phyloP scores from a whole-genome alignment of 2,797 vertebrate species.

The Podarcis lilfordi region DNA sequence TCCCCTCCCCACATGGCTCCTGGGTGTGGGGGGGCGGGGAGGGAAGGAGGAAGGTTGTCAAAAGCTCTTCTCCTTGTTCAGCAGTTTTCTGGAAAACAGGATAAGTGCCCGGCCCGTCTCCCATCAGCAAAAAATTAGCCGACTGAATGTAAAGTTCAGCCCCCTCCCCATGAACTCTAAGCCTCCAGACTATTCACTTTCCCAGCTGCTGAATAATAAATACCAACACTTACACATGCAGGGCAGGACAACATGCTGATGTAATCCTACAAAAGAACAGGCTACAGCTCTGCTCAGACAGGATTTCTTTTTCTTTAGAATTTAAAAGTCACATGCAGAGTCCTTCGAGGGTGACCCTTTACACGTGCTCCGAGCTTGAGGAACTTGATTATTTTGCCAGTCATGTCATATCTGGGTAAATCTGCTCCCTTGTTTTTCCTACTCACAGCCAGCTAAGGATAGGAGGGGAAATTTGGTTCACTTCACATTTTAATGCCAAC shows the following conservation, averaged over 20 bases:
- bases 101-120: background rate
- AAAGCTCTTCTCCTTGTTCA: constrained; percentile 1
- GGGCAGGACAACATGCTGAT: background rate
- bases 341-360: background rate
- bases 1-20: background rate
- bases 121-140: background rate
- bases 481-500: too few species aligned
- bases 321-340: background rate
- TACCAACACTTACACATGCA: background rate
- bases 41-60: background rate
- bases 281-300: background rate
- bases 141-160: background rate
- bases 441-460: accelerated
- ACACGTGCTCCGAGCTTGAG: background rate
- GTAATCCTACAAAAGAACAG: constrained; percentile 1
- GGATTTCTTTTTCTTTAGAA: background rate
- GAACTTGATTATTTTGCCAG: background rate
- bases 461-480: too few species aligned
- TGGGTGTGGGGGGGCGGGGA: too few species aligned
- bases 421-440: background rate
- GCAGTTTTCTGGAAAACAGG: background rate
- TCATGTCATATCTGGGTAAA: background rate
- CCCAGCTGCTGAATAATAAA: constrained; percentile 6
- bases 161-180: background rate
- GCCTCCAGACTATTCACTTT: background rate